Conservation (phyloP, 2,888 invertebrate species). For the Drosophila algonquin region DNA sequence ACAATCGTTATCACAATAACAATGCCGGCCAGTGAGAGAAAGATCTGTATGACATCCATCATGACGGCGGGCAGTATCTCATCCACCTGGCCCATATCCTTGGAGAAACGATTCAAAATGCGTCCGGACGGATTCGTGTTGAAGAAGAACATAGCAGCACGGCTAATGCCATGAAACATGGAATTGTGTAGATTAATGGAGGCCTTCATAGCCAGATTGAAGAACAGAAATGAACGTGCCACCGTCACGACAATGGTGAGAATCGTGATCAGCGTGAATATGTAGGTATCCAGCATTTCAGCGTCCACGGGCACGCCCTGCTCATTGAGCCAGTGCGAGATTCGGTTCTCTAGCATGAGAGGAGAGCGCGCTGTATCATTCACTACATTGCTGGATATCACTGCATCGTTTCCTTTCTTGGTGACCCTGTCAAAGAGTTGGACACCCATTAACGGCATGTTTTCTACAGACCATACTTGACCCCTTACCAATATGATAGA, state of each 20-base stretch:
- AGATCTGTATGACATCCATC: constrained; percentile 87
- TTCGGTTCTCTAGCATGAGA: constrained; percentile 49
- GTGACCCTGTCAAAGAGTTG: constrained; percentile 51
- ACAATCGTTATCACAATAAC: constrained; percentile 90
- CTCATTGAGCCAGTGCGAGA: constrained; percentile 60
- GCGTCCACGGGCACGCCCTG: constrained; percentile 64
- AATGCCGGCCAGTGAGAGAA: constrained; percentile 91
- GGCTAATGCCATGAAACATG: constrained; percentile 93
- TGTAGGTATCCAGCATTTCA: constrained; percentile 83
- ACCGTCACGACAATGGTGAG: constrained; percentile 83
- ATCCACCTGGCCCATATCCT: constrained; percentile 90
- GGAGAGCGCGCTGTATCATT: constrained; percentile 47
- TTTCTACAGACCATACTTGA: not conserved
- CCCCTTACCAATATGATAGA: constrained; percentile 88
- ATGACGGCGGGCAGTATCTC: constrained; percentile 83
- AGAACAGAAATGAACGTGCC: constrained; percentile 84
- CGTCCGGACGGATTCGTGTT: constrained; percentile 93
- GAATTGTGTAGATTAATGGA: constrained; percentile 91
- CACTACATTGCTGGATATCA: constrained; percentile 37
- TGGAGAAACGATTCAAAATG: constrained; percentile 94
- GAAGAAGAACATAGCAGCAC: constrained; percentile 94
- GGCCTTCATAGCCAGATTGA: constrained; percentile 88
- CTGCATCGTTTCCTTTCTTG: constrained; percentile 58
- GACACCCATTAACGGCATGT: not conserved
- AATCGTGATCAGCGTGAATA: constrained; percentile 85